Conservation (phyloP, 30 jellyfish, hydroid and myxozoan genomes). For the Catostylus mosaicus region DNA sequence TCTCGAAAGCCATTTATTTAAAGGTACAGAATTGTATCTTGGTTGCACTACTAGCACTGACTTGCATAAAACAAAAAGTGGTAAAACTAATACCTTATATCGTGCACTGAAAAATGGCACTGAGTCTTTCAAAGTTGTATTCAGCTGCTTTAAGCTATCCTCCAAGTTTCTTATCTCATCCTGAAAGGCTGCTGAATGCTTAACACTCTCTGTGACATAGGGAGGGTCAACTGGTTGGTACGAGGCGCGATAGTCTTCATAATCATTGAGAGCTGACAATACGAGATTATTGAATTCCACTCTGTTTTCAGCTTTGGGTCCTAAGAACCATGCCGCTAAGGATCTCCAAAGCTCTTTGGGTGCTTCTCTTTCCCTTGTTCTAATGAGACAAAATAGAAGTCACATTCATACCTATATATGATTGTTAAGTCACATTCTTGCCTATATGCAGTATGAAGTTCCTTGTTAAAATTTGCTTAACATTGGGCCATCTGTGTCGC, state of each 20-base stretch:
- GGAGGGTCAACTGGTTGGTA: slow-evolving; percentile 67
- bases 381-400: neutral
- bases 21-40: too few relatives aligned
- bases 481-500: too few relatives aligned
- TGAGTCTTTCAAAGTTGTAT: slow-evolving; percentile 25
- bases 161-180: slow-evolving; percentile 33
- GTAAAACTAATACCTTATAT: slow-evolving; percentile 39
- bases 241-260: slow-evolving; percentile 54
- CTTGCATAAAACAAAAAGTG: too few relatives aligned
- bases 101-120: slow-evolving; percentile 72
- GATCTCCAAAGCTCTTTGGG: slow-evolving; percentile 50
- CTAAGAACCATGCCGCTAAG: slow-evolving; percentile 78
- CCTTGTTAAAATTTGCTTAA: too few relatives aligned
- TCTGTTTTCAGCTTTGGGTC: slow-evolving; percentile 81
- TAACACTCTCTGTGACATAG: slow-evolving; percentile 45
- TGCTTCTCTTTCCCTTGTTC: neutral
- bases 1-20: too few relatives aligned
- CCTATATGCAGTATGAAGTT: too few relatives aligned
- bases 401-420: neutral
- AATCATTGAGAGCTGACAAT: slow-evolving; percentile 14
- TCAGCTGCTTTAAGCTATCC: slow-evolving; percentile 28
- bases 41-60: too few relatives aligned
- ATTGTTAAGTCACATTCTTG: neutral
- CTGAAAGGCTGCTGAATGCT: slow-evolving; percentile 24
- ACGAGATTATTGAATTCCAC: slow-evolving; percentile 33